phyloP scores from a whole-genome alignment of 1,140 invertebrate species.

The Brachionus rubens region DNA sequence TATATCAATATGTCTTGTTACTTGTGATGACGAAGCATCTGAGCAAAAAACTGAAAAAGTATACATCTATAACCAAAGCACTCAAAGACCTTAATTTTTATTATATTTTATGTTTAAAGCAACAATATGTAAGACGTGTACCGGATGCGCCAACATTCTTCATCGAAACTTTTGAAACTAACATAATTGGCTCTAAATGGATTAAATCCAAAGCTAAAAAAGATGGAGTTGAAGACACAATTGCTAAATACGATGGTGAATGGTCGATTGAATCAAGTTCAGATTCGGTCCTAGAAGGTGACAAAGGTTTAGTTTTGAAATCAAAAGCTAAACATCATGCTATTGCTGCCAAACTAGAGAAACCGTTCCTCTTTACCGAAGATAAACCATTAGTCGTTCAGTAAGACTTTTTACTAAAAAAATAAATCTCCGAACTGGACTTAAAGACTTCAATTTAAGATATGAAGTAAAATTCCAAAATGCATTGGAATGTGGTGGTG shows the following conservation, averaged over 20 bases:
- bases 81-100: no score
- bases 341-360: constrained; percentile 74
- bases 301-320: constrained; percentile 83
- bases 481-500: constrained; percentile 96
- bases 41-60: no score
- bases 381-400: constrained; percentile 84
- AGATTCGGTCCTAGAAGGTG: constrained; percentile 73
- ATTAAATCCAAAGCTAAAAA: constrained; percentile 85
- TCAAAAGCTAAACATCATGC: constrained; percentile 94
- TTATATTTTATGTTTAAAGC: background rate
- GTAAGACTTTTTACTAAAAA: background rate
- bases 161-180: constrained; percentile 30
- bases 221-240: constrained; percentile 77
- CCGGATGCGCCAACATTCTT: background rate
- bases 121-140: constrained; percentile 7
- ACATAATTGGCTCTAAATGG: constrained; percentile 65
- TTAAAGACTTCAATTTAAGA: background rate
- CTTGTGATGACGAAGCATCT: no score
- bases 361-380: constrained; percentile 77
- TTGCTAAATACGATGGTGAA: constrained; percentile 66
- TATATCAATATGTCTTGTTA: no score
- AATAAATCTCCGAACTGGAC: background rate
- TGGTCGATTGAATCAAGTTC: constrained; percentile 75
- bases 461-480: constrained; percentile 73
- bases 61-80: no score